These are phyloP conservation scores for Thalassophryne amazonica DNA, from an alignment of 2,797 vertebrate species.

Conservation along the genomic window DNA sequence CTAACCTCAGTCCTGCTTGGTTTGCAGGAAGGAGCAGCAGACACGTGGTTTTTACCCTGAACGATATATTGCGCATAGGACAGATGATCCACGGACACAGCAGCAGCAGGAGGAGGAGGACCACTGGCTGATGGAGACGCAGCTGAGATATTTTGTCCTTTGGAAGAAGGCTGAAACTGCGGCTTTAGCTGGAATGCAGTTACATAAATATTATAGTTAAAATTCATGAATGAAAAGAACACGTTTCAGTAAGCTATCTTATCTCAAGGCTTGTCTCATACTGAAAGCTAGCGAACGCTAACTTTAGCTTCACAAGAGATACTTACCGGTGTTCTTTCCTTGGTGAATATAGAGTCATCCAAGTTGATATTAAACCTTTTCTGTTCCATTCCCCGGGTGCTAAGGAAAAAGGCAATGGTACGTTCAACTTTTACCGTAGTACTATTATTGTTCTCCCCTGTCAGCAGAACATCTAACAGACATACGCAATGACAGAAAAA, in stretches of 20 bases:
- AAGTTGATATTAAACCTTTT: conserved; percentile 77
- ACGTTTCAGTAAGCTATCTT: neutral
- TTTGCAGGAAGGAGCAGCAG: conserved; percentile 2
- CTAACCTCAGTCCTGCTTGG: neutral
- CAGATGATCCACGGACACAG: conserved; percentile 32
- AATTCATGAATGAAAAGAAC: neutral
- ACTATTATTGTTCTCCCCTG: too few relatives aligned
- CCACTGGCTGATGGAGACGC: conserved; percentile 9
- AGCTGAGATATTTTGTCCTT: conserved; percentile 19
- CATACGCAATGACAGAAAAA: too few relatives aligned
- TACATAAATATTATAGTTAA: neutral
- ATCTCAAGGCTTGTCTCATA: neutral
- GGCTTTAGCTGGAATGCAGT: conserved; percentile 64
- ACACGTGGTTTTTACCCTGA: conserved; percentile 54
- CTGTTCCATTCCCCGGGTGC: too few relatives aligned
- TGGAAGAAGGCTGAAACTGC: conserved; percentile 67
- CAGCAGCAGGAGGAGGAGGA: too few relatives aligned
- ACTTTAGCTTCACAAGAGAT: neutral
- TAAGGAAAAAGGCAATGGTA: too few relatives aligned
- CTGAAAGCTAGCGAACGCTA: neutral
- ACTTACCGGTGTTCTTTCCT: conserved; percentile 74
- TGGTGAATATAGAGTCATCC: conserved; percentile 74
- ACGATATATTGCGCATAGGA: conserved; percentile 79
- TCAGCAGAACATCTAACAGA: too few relatives aligned
- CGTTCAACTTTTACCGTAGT: too few relatives aligned